Percentiles rank a stretch among this genome's conserved stretches.
These are phyloP conservation scores for Helostoma temminkii DNA, from an alignment of 2,797 vertebrate genomes.

Conservation along the genomic window DNA sequence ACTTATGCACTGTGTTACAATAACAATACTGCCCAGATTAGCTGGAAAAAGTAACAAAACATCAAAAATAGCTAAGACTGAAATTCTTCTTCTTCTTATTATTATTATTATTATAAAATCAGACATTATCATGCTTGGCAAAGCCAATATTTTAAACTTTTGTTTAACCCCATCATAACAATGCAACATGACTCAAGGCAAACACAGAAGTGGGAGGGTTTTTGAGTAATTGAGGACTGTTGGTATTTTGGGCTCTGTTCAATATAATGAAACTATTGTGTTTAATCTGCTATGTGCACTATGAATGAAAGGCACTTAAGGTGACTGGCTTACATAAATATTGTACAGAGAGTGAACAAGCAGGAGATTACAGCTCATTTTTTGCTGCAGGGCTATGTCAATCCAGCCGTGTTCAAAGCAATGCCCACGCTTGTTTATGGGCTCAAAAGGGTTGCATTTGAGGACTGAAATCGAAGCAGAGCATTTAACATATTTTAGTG, in stretches of 20 bases:
- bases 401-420: conserved; percentile 1
- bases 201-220: neutral
- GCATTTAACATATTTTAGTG: neutral
- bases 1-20: neutral
- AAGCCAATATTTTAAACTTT: neutral
- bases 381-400: neutral
- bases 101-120: no score
- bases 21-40: no score
- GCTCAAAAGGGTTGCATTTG: neutral
- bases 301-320: conserved; percentile 5
- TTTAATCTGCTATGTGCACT: conserved; percentile 2
- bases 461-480: neutral
- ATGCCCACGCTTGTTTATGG: neutral
- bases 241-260: neutral
- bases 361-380: neutral
- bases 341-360: conserved; percentile 4
- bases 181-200: neutral
- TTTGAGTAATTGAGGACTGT: neutral
- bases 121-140: no score
- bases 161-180: neutral
- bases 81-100: no score
- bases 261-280: neutral
- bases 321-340: conserved; percentile 13
- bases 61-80: no score
- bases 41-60: no score